Evolutionary conservation across 1,140 invertebrate species (phyloP), one percentile per base, ranked within the genome.

Genomic region (Drosophila pandora): DNA sequence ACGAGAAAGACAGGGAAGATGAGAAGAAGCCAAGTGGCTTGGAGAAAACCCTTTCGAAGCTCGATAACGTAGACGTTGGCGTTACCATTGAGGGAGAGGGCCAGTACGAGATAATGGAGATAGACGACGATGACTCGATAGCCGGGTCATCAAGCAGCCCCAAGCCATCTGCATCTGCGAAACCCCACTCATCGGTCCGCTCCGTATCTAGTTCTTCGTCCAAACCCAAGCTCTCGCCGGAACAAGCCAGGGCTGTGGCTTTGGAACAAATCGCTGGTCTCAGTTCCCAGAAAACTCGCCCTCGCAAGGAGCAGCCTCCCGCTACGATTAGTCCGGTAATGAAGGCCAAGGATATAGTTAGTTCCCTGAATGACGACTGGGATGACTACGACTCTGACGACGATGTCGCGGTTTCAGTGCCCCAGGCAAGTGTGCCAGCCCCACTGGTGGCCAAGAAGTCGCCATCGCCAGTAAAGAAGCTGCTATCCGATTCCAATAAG

Each of bases 91-190:
- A 91, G 50, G 90, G 90, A 7, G 90, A 91, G 45, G 89, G 90
- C 0, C 85, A 91, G 59, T 91, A 84, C 37, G 80, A 90, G 69
- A 91, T 91, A n/a, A 88, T 91, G 72, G 90, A 91, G 55, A 84
- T 91, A 1, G 85, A 88, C 25, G 90, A 91, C 45, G 72, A 57
- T 1, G 85, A 69, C 2, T 25, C 83, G n/a, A 59, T 57, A 49
- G 53, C 17, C 6, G 64, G 50, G 25, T 37, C 47, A 30, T 21
- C 62, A 2, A 8, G 17, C n/a, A 48, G 32, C 8, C 21, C 37
- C 23, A 49, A 45, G 22, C 12, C 48, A 9, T 8, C 64, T 1
- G n/a, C 21, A n/a, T 17, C 17, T 17, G 3, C 32, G 3, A 37
- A 53, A 23, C 3, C 23, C n/a, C 73, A 81, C 30, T 9, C 37